phyloP scores from a whole-genome alignment of 2,888 invertebrate genomes.

The Dasysyrphus albostriatus region DNA sequence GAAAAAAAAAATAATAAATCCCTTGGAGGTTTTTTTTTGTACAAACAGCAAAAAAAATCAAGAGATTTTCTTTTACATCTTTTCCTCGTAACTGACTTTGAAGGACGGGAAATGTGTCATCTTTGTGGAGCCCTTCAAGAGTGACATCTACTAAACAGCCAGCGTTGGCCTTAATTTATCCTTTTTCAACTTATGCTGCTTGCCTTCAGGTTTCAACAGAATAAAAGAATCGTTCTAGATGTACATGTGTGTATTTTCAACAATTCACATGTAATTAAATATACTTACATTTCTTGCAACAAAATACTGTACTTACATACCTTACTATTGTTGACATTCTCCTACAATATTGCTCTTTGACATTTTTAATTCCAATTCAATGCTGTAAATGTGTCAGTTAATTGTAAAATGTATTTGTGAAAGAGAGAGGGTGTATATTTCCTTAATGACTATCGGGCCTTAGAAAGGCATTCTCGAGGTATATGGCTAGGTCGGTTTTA shows the following conservation, averaged over 20 bases:
- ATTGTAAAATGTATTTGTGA: constrained; percentile 51
- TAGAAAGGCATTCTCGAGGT: constrained; percentile 46
- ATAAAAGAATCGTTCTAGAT: neutral
- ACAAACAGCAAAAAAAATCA: neutral
- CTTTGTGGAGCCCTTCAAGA: constrained; percentile 42
- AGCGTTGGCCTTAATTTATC: constrained; percentile 60
- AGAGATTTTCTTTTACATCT: neutral
- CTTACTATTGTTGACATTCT: constrained; percentile 37
- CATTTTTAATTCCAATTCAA: constrained; percentile 69
- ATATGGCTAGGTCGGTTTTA: constrained; percentile 8
- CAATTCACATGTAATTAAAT: constrained; percentile 54
- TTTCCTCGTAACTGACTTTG: constrained; percentile 35
- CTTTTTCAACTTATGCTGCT: constrained; percentile 1
- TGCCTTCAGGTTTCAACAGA: neutral
- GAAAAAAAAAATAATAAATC: constrained; percentile 26
- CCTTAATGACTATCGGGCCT: constrained; percentile 60
- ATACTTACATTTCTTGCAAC: neutral
- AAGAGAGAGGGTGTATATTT: constrained; percentile 35
- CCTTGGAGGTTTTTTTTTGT: neutral
- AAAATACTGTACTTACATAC: neutral
- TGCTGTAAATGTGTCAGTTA: constrained; percentile 68
- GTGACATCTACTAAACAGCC: constrained; percentile 18
- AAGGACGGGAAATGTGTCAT: constrained; percentile 54
- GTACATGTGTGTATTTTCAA: neutral
- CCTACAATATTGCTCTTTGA: constrained; percentile 30